Base-by-base conservation (phyloP, 2,113 vertebrate genomes). In the Lathamus discolor region DNA sequence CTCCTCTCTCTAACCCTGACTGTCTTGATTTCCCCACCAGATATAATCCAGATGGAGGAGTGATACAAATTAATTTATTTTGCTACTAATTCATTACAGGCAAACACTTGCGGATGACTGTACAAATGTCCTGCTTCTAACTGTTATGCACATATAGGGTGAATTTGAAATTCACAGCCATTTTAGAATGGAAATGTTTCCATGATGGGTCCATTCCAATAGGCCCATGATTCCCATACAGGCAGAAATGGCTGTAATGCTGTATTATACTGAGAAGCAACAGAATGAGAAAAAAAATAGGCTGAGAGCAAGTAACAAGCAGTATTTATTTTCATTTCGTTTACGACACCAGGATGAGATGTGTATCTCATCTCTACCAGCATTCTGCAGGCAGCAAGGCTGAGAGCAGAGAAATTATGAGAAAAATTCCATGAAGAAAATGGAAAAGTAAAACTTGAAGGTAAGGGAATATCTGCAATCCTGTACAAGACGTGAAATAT, bases 241-340 rank as follows among this genome's bases (percentile, higher is more conserved):
- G 57, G 37, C 46, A 79, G 76, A 78, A 88, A 78, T 39, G 20
- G 4, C 54, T 75, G n/a, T 73, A 86, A 49, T 61, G 75, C 19
- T 83, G 1, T 69, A 39, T 78, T 92, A 79, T 37, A 39, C 44
- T 39, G n/a, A 86, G n/a, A 31, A 95, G 57, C 39, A 81, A 61
- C 11, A 95, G 78, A 91, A 93, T 37, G 66, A 89, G 72, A 70
- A 54, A 59, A 64, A 87, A 97, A 93, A 91, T 17, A 76, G 55
- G 14, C 80, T 0, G 1, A 78, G 39, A 86, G 39, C 28, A 66
- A 94, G 93, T 61, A 82, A 97, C 96, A 74, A 97, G 78, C 89
- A 77, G 83, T 90, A 91, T 96, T 96, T 96, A 90, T 94, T 89
- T 95, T 96, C 33, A 86, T 96, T 97, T 96, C 3, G 19, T 94